A percentile compares a stretch with the other conserved stretches of the same genome.
These are phyloP conservation scores for Lasiommata megera DNA, from an alignment of 2,888 invertebrate genomes.

Conservation along the genomic window DNA sequence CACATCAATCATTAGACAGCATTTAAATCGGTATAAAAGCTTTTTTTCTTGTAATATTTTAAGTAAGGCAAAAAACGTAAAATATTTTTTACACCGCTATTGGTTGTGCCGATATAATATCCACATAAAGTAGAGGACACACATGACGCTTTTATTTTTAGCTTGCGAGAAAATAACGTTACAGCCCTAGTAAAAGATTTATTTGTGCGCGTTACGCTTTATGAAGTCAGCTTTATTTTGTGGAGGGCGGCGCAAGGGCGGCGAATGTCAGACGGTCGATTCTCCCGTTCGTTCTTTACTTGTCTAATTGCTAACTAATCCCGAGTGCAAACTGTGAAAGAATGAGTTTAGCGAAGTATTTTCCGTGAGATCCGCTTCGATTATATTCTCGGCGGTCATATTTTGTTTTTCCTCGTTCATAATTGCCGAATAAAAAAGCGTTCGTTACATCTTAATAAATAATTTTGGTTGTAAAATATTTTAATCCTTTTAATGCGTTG, in stretches of 20 bases:
- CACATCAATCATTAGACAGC: conserved; percentile 1
- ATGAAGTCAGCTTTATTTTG: conserved; percentile 30
- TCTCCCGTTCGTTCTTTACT: conserved; percentile 54
- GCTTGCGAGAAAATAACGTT: conserved; percentile 19
- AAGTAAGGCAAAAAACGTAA: conserved; percentile 10
- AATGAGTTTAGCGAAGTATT: conserved; percentile 1
- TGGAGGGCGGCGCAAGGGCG: conserved; percentile 55
- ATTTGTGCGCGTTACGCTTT: conserved; percentile 26
- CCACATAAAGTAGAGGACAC: conserved; percentile 4
- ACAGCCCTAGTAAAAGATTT: conserved; percentile 24
- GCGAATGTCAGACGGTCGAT: conserved; percentile 66
- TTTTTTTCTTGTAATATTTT: conserved; percentile 10
- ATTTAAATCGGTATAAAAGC: conserved; percentile 2
- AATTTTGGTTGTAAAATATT: neutral
- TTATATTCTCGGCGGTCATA: conserved; percentile 11
- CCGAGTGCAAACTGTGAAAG: conserved; percentile 27
- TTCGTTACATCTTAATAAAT: conserved; percentile 1
- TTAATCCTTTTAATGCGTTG: neutral
- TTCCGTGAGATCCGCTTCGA: conserved; percentile 24
- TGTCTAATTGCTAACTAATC: conserved; percentile 58
- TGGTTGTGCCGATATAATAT: neutral
- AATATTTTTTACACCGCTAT: conserved; percentile 4
- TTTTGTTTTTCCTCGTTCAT: conserved; percentile 1
- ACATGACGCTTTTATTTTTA: conserved; percentile 11
- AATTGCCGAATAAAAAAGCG: neutral